A percentile compares a stretch with the other conserved stretches of the same genome.
phyloP scores from a whole-genome alignment of 2,888 invertebrate genomes.

The Nomada fucata region DNA sequence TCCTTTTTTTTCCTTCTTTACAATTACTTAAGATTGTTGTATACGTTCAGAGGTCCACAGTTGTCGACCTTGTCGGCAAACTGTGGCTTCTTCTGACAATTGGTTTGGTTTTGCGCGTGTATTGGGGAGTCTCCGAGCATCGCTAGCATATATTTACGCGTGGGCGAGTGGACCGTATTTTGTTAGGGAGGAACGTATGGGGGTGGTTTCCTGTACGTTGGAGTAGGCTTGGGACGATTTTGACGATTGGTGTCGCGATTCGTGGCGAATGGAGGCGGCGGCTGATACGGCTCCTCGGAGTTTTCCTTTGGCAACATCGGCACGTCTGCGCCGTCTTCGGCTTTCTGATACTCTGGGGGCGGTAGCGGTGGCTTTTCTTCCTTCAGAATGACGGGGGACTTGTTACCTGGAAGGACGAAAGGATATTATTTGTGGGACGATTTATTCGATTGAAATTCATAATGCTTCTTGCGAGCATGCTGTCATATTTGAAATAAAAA shows the following conservation, averaged over 20 bases:
- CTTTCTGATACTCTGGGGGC: constrained; percentile 90
- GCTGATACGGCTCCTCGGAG: constrained; percentile 93
- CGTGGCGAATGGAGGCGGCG: constrained; percentile 93
- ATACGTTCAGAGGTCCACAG: constrained; percentile 64
- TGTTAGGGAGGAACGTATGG: constrained; percentile 98
- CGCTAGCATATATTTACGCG: constrained; percentile 82
- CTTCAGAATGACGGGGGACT: constrained; percentile 96
- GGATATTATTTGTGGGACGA: background rate
- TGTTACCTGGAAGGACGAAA: constrained; percentile 86
- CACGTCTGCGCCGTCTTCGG: constrained; percentile 85
- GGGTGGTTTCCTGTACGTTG: constrained; percentile 97
- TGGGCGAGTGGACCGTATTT: constrained; percentile 80
- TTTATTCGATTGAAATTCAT: no score
- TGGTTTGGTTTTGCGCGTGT: constrained; percentile 79
- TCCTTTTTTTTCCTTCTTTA: background rate
- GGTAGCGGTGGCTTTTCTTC: constrained; percentile 97
- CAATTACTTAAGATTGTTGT: constrained; percentile 65
- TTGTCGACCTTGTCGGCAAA: constrained; percentile 54
- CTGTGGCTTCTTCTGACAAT: constrained; percentile 66
- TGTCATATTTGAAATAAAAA: background rate
- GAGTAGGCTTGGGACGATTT: constrained; percentile 92
- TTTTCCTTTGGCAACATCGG: constrained; percentile 83
- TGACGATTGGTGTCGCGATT: constrained; percentile 90
- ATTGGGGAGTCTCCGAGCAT: constrained; percentile 82
- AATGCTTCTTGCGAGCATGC: no score